Evolutionary conservation across 2,797 vertebrate genomes (phyloP), one percentile per base, ranked within the genome.

Genomic region (Psittacula echo): DNA sequence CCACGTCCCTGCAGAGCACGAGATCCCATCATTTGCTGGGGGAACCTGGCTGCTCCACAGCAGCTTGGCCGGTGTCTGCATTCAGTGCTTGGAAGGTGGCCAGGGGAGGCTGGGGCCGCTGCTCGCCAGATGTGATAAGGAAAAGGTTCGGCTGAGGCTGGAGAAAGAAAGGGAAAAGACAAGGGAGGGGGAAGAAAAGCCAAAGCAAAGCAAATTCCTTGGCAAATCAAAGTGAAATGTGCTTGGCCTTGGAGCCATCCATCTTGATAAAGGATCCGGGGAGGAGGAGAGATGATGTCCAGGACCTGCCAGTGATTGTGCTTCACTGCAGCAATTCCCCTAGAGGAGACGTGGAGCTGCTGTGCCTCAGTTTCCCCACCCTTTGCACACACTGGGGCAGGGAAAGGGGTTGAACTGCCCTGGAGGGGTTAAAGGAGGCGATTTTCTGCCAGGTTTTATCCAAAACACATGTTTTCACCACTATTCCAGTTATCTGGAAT

Each of bases 401-500:
- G 51, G 19, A 56, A 45, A 62, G 48, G 85, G 77, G 81, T 42
- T 70, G 30, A 87, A 11, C 45, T 0, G 53, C 48, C 87, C 68
- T 3, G 66, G 85, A 96, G 85, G 94, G 85, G 94, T 95, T 92
- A 91, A 95, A 62, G 0, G 0, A 71, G 93, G 93, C 27, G 9
- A 73, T 87, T 94, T 74, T 67, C 68, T 65, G 85, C 48, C 20
- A 13, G 50, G 81, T 95, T 98, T 97, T 98, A 98, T 98, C 96
- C 95, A 95, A 98, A 98, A 98, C 98, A 98, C 77, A 98, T 98
- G 98, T 96, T 98, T 96, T 97, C 93, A 8, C 94, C 97, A 91
- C 97, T 95, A 94, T 97, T 97, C 91, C 11, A 97, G 97, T 98
- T 98, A 98, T 98, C 98, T 97, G 95, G 97, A 95, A 97, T 97